phyloP scores from a whole-genome alignment of 1,140 invertebrate species.

The Melipona quadrifasciata region DNA sequence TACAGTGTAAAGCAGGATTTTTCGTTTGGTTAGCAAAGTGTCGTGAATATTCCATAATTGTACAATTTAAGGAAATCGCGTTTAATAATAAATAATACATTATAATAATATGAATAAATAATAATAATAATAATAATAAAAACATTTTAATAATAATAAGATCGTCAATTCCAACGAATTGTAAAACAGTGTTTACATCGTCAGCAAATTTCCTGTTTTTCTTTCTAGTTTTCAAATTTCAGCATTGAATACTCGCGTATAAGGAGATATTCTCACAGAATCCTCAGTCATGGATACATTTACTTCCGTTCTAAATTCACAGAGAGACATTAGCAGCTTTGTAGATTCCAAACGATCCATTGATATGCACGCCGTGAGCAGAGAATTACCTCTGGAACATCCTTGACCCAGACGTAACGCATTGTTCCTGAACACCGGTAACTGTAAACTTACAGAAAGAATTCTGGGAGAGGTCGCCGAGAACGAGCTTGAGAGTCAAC shows the following conservation, averaged over 20 bases:
- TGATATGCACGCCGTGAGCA: not conserved
- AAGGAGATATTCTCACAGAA: not conserved
- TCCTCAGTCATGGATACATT: no score
- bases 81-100: no score
- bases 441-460: conserved; percentile 6
- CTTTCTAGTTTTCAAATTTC: not conserved
- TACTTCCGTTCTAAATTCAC: not conserved
- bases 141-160: not conserved
- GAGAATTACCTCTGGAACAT: conserved; percentile 1
- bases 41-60: not conserved
- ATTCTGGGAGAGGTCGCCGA: conserved; percentile 22
- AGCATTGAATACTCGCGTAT: not conserved
- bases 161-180: not conserved
- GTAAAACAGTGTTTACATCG: not conserved
- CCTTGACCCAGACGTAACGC: conserved; percentile 31
- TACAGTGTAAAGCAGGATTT: no score
- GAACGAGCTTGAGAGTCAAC: conserved; percentile 12
- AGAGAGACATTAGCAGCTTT: not conserved
- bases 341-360: conserved; percentile 1
- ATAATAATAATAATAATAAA: no score
- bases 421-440: conserved; percentile 24
- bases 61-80: not conserved
- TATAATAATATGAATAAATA: no score
- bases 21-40: no score
- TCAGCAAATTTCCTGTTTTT: no score